Evolutionary conservation across 2,888 invertebrate species (phyloP).

Genomic region (Apamea monoglypha): DNA sequence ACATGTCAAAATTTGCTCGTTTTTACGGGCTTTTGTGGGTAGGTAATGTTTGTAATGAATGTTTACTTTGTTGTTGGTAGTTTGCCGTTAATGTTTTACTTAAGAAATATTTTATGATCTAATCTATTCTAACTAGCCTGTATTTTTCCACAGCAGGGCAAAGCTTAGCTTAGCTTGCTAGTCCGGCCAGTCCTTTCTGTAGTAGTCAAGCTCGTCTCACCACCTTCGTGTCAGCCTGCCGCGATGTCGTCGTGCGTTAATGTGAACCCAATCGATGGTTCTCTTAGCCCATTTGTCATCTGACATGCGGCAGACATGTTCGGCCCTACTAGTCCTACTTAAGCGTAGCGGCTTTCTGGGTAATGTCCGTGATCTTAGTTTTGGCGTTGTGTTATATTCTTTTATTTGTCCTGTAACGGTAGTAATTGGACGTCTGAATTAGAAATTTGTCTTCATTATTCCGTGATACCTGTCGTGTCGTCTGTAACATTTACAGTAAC

Average conservation of each 20-base stretch:
- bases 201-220: not conserved
- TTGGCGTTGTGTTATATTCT: not conserved
- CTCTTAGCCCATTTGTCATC: not conserved
- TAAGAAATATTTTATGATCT: not conserved
- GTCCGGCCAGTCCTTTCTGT: not conserved
- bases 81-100: slow-evolving; percentile 25
- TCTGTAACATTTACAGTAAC: slow-evolving; percentile 35
- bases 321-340: not conserved
- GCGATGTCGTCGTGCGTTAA: not conserved
- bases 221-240: not conserved
- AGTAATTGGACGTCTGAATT: slow-evolving; percentile 23
- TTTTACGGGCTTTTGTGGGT: slow-evolving; percentile 44
- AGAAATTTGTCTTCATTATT: slow-evolving; percentile 41
- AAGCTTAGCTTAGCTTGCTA: too few species aligned
- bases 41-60: slow-evolving; percentile 24
- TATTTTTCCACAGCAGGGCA: not conserved
- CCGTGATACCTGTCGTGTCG: slow-evolving; percentile 37
- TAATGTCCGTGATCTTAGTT: not conserved
- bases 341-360: not conserved
- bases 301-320: not conserved
- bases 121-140: not conserved
- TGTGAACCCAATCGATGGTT: not conserved
- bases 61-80: slow-evolving; percentile 15
- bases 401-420: slow-evolving; percentile 15
- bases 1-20: slow-evolving; percentile 46